Evolutionary conservation across 2,113 vertebrate species (phyloP), one percentile per base, ranked within the genome.

Genomic region (Nerophis lumbriciformis): DNA sequence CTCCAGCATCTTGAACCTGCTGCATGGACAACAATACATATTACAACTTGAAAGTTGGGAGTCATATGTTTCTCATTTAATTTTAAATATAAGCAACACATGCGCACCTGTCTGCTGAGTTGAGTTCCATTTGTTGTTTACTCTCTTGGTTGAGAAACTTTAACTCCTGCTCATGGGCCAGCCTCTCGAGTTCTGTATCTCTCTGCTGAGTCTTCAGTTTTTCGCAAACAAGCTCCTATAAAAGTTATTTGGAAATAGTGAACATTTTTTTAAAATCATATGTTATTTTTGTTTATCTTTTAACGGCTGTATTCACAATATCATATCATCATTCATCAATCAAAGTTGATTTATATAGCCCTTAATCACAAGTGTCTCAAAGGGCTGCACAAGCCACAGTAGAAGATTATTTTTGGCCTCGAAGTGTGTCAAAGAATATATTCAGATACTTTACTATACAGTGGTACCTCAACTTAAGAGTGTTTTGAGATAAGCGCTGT

Each of bases 151-250:
- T 94, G 54, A 96, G 87, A 6, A 92, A 91, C 60, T 94, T 95
- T 79, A 95, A 95, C 82, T 98, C 96, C 73, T 96, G 90, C 66
- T 98, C 94, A 1, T 97, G 91, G 58, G 90, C 91, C 77, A 98
- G 87, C 66, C 92, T 94, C 78, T 97, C 94, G 0, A 99, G 88
- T 67, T 99, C 94, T 65, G 94, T 97, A 82, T 93, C 94, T 81
- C 92, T 96, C 88, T 97, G 94, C 58, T 98, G 97, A n/a, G 86
- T 92, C 86, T 91, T 95, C 77, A 99, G 68, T 71, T 99, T 98
- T 82, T 99, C 97, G 73, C 83, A 94, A 63, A 99, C 96, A 81
- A 99, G 87, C 83, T 99, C 97, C 97, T 99, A 60, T 36, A 60
- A 6, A 8, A 60, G 8, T 15, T 19, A n/a, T 35, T 9, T 45